A percentile compares a stretch with the other conserved stretches of the same genome.
Evolutionary conservation across 2,888 invertebrate genomes (phyloP).

Genomic region (Ferrisia virgata): DNA sequence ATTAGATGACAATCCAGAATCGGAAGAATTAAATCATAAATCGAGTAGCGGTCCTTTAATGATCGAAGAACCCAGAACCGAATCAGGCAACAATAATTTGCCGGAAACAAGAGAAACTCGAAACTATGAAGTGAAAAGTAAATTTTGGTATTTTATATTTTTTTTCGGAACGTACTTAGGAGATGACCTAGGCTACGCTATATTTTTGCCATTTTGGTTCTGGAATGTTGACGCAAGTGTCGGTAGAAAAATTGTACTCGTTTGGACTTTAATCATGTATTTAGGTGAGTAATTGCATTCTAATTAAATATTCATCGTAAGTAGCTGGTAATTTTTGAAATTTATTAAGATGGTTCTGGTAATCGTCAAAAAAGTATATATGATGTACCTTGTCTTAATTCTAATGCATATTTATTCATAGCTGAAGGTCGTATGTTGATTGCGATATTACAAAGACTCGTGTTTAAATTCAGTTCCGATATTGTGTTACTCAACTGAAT

Average conservation of each 20-base stretch:
- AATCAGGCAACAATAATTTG: neutral
- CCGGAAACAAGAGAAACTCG: neutral
- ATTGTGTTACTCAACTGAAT: neutral
- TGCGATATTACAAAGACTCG: too few species aligned
- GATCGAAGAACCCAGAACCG: slow-evolving; percentile 51
- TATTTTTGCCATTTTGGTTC: slow-evolving; percentile 90
- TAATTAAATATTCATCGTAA: neutral
- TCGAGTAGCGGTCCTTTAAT: neutral
- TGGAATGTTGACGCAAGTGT: slow-evolving; percentile 91
- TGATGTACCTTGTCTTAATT: neutral
- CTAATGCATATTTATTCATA: neutral
- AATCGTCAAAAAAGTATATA: neutral
- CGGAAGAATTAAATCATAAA: neutral
- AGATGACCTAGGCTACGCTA: slow-evolving; percentile 85
- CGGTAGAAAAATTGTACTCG: slow-evolving; percentile 74
- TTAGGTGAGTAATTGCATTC: slow-evolving; percentile 61
- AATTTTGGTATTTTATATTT: slow-evolving; percentile 82
- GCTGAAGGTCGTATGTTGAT: neutral
- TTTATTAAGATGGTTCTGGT: neutral
- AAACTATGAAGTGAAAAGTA: slow-evolving; percentile 59
- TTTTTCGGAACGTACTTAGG: slow-evolving; percentile 80
- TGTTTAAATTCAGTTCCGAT: neutral
- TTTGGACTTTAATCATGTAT: slow-evolving; percentile 82
- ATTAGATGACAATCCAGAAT: neutral
- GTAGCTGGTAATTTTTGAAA: neutral